A percentile compares a stretch with the other conserved stretches of the same genome.
Evolutionary conservation across 2,797 vertebrate species (phyloP).

Genomic region (Helostoma temminkii): DNA sequence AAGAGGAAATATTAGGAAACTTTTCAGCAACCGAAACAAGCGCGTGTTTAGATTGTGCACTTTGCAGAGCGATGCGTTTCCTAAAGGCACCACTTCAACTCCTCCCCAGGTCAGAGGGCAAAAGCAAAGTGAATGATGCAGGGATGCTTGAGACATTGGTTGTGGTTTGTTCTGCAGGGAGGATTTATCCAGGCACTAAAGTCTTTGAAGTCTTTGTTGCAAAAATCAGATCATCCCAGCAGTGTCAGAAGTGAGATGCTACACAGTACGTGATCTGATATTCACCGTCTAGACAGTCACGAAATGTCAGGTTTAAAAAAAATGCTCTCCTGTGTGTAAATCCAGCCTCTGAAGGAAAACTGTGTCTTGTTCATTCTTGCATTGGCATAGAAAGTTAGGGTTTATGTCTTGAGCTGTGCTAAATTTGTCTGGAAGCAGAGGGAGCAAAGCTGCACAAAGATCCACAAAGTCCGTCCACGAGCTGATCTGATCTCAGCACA

Average conservation of each 20-base stretch:
- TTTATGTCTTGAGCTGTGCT: constrained; percentile 18
- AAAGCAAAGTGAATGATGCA: constrained; percentile 7
- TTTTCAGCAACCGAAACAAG: constrained; percentile 24
- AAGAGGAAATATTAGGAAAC: constrained; percentile 30
- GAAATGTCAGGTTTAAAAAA: constrained; percentile 22
- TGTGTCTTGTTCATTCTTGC: constrained; percentile 12
- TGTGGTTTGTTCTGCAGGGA: constrained; percentile 8
- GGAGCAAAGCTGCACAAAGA: constrained; percentile 38
- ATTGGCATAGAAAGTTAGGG: constrained; percentile 10
- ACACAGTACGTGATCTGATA: constrained; percentile 12
- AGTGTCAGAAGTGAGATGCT: constrained; percentile 29
- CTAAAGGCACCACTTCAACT: constrained; percentile 40
- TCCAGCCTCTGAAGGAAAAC: constrained; percentile 13
- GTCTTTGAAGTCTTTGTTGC: constrained; percentile 46
- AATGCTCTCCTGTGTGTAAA: constrained; percentile 24
- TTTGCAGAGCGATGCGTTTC: constrained; percentile 19
- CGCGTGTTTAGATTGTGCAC: constrained; percentile 34
- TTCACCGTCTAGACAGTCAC: constrained; percentile 24
- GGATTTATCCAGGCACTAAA: constrained; percentile 56
- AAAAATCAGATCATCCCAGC: constrained; percentile 39
- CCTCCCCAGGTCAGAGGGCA: constrained; percentile 36
- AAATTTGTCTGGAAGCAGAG: constrained; percentile 21
- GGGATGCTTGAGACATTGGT: constrained; percentile 2
- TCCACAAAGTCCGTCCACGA: constrained; percentile 29
- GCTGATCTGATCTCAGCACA: constrained; percentile 51